Evolutionary conservation across 2,113 vertebrate genomes (phyloP).

Genomic region (Chelonoidis abingdonii): DNA sequence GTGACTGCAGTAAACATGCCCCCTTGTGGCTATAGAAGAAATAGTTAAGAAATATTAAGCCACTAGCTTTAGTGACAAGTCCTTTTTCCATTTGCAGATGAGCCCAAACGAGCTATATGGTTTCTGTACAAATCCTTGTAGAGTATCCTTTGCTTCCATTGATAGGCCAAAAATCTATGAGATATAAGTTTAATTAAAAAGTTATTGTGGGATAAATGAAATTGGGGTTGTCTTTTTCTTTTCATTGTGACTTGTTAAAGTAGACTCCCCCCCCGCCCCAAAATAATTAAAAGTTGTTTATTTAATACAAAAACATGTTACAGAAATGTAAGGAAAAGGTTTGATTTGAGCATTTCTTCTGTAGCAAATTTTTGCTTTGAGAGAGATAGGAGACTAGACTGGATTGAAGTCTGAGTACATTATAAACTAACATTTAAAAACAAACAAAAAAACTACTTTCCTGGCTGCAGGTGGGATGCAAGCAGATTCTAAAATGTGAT

Average conservation of each 20-base stretch:
- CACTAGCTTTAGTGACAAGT: not conserved
- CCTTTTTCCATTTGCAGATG: not conserved
- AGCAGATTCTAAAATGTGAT: not conserved
- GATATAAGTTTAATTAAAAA: not conserved
- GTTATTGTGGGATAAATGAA: conserved; percentile 50
- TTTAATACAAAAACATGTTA: not conserved
- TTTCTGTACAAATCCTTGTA: not conserved
- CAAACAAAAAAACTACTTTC: not conserved
- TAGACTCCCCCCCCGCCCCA: not conserved
- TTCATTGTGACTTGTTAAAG: not conserved
- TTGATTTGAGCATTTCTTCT: conserved; percentile 26
- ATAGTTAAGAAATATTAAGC: not conserved
- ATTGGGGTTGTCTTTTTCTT: not conserved
- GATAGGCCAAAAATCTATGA: not conserved
- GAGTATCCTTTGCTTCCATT: not conserved
- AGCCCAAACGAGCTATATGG: not conserved
- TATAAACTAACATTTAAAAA: not conserved
- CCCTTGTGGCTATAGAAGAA: not conserved
- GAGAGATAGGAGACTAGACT: not conserved
- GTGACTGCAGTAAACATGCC: not conserved
- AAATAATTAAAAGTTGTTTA: conserved; percentile 19
- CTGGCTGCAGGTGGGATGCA: not conserved
- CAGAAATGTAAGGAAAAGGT: conserved; percentile 15
- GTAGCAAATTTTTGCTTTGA: conserved; percentile 1
- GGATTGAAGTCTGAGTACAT: not conserved